phyloP scores from a whole-genome alignment of 1,140 invertebrate species.

The Oscheius sp. region DNA sequence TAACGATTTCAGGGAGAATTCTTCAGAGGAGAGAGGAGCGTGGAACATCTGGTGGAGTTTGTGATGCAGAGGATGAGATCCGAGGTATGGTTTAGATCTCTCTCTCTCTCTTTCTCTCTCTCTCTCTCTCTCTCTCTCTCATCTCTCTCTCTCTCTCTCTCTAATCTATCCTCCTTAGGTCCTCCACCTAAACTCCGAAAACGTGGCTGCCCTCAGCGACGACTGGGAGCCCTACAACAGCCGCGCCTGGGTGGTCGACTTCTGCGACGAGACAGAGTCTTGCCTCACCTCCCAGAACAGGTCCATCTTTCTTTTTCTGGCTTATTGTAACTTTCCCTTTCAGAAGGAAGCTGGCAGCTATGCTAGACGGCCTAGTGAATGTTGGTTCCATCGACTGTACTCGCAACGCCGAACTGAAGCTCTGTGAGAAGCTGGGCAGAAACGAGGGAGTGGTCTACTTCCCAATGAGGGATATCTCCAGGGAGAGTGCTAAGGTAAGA shows the following conservation, averaged over 20 bases:
- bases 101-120: no score
- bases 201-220: conserved; percentile 38
- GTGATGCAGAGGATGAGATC: conserved; percentile 43
- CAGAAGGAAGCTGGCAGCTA: conserved; percentile 47
- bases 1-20: conserved; percentile 39
- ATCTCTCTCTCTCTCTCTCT: no score
- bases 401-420: conserved; percentile 54
- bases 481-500: conserved; percentile 51
- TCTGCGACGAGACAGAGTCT: conserved; percentile 48
- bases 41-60: conserved; percentile 49
- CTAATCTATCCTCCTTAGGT: no score
- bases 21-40: conserved; percentile 50
- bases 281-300: conserved; percentile 42
- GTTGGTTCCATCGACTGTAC: conserved; percentile 66
- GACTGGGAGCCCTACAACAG: conserved; percentile 49
- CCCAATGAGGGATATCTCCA: conserved; percentile 59
- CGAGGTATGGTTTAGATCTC: conserved; percentile 22
- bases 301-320: conserved; percentile 10
- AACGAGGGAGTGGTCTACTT: conserved; percentile 65
- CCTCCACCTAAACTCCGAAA: conserved; percentile 43
- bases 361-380: conserved; percentile 66
- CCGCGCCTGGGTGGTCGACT: conserved; percentile 51
- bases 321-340: background rate
- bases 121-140: no score
- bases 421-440: conserved; percentile 64